Evolutionary conservation across 2,888 invertebrate genomes (phyloP), one percentile per base, ranked within the genome.

Genomic region (Drosophila parthenogenetica): DNA sequence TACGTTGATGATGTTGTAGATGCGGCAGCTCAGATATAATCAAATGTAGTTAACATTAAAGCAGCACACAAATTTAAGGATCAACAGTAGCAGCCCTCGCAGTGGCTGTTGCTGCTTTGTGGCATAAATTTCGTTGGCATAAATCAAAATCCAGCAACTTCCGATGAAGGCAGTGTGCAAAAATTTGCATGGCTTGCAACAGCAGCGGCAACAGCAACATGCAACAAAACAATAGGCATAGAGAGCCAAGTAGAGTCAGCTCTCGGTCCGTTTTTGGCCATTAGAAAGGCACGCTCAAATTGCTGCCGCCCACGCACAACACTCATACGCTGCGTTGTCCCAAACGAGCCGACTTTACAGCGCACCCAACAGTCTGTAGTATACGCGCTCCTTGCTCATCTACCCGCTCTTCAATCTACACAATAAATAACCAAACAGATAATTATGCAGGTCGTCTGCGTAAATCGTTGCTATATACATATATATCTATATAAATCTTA

Each of bases 131-230:
- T 89, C 77, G 85, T 79, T 88, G 84, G 88, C 90, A 92, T 92
- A 92, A 92, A 92, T 92, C 92, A 92, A 92, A 92, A 89, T 89
- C 85, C 87, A 89, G 88, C 87, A 84, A 91, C 92, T 91, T 91
- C 91, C 92, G 91, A 90, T 89, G 84, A 89, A 87, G 80, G 82
- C 83, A 77, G 73, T 79, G 74, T 83, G 86, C 88, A 86, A 83
- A 88, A 88, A 83, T 83, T 86, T 86, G 86, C 83, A 83, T 83
- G 80, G 72, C 68, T 64, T 72, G 68, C 79, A 65, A 43, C 54
- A 29, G 43, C 42, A 65, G 40, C 54, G 22, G 43, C 42, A 39
- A 42, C 42, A 53, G 37, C 61, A 45, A 64, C 58, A 62, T 75
- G 22, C 46, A 61, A 55, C 58, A 73, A 25, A 60, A 72, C 70